Evolutionary conservation across 2,113 vertebrate genomes (phyloP).

Genomic region (Lepus timidus): DNA sequence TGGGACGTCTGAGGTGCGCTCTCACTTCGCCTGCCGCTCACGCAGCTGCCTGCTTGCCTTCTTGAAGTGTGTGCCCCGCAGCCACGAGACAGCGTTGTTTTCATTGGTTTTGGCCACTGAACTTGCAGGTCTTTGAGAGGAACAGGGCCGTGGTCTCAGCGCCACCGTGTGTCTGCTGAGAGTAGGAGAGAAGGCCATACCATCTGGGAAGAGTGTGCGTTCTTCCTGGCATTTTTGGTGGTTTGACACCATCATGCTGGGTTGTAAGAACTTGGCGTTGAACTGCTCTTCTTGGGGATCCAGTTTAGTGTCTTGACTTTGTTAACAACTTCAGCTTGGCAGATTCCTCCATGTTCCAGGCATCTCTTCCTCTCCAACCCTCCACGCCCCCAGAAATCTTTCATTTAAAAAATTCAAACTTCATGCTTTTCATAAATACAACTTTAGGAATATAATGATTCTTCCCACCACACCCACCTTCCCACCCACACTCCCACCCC

Average conservation of each 20-base stretch:
- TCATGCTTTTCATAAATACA: too few relatives aligned
- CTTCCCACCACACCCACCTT: too few relatives aligned
- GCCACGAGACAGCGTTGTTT: neutral
- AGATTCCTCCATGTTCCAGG: neutral
- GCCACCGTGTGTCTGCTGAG: neutral
- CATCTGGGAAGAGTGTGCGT: neutral
- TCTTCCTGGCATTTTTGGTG: neutral
- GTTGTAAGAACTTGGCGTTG: neutral
- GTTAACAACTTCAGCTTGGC: neutral
- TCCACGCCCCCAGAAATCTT: too few relatives aligned
- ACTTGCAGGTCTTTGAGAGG: neutral
- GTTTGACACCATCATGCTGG: neutral
- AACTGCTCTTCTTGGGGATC: neutral
- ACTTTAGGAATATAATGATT: too few relatives aligned
- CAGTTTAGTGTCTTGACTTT: neutral
- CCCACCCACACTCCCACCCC: too few relatives aligned
- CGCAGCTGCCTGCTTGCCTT: neutral
- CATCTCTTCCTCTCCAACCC: neutral
- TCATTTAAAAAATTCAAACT: too few relatives aligned
- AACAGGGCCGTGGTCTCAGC: neutral
- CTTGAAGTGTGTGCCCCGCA: neutral
- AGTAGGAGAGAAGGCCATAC: neutral
- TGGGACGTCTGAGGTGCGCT: neutral
- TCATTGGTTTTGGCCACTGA: constrained; percentile 24
- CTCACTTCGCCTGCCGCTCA: neutral